Percentiles rank a stretch among this genome's conserved stretches.
phyloP scores from a whole-genome alignment of 35 echinoderm and acorn worm genomes.

The Diadema setosum region DNA sequence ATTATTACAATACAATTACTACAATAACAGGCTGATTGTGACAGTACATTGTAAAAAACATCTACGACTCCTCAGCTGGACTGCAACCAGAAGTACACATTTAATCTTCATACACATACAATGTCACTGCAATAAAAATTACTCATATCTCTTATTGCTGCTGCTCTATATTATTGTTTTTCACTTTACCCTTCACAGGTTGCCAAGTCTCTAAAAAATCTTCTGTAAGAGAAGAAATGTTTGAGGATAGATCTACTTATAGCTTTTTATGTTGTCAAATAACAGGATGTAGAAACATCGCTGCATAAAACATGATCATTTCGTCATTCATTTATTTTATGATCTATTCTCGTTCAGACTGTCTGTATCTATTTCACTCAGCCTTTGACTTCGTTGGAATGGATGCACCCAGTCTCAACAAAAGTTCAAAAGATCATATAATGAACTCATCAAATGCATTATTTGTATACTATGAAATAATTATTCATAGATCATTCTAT shows the following conservation, averaged over 20 bases:
- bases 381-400: too few species aligned
- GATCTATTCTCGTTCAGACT: neutral
- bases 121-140: neutral
- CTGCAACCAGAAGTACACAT: neutral
- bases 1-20: neutral
- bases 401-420: too few species aligned
- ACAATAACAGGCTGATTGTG: neutral
- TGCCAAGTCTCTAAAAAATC: neutral
- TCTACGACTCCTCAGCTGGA: neutral
- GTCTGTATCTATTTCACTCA: too few species aligned
- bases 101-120: neutral
- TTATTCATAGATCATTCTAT: too few species aligned
- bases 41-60: neutral
- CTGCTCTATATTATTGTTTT: neutral
- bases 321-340: neutral
- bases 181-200: neutral
- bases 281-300: neutral
- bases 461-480: too few species aligned
- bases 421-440: too few species aligned
- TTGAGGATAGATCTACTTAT: neutral
- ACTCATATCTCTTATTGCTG: neutral
- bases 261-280: neutral
- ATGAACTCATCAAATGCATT: too few species aligned
- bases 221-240: neutral
- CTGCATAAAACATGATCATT: neutral